Conservation (phyloP, 2,888 invertebrate genomes). For the Drosophila ezoana region DNA sequence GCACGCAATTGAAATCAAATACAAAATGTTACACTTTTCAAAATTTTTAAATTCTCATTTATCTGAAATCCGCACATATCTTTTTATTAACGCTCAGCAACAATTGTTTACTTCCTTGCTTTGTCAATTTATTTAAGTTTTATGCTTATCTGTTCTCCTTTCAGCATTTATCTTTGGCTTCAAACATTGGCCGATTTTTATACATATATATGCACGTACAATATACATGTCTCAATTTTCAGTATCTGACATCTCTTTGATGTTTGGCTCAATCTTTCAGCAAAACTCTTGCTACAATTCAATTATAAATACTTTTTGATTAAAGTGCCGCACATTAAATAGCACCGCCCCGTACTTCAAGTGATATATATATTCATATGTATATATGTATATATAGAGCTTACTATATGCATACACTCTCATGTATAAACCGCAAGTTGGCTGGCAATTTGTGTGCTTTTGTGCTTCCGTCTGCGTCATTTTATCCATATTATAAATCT, state of each 20-base stretch:
- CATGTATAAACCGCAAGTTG: slow-evolving; percentile 52
- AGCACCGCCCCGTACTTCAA: slow-evolving; percentile 60
- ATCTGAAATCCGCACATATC: slow-evolving; percentile 14
- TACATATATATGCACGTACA: slow-evolving; percentile 12
- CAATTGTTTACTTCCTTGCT: slow-evolving; percentile 51
- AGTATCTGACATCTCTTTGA: slow-evolving; percentile 60
- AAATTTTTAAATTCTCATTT: not conserved
- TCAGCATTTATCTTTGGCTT: slow-evolving; percentile 66
- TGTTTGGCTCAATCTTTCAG: slow-evolving; percentile 59
- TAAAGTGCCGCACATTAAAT: slow-evolving; percentile 64
- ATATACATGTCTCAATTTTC: slow-evolving; percentile 52
- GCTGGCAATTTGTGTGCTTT: slow-evolving; percentile 35
- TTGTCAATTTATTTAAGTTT: slow-evolving; percentile 16
- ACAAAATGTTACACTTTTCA: not conserved
- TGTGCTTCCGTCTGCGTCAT: slow-evolving; percentile 62
- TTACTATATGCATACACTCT: not conserved
- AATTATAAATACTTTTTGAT: slow-evolving; percentile 69
- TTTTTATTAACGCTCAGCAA: slow-evolving; percentile 12
- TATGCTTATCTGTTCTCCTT: slow-evolving; percentile 51
- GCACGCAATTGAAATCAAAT: too few relatives aligned
- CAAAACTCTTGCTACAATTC: slow-evolving; percentile 69
- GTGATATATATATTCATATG: slow-evolving; percentile 34
- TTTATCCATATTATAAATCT: slow-evolving; percentile 50
- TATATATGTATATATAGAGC: not conserved
- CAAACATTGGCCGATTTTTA: slow-evolving; percentile 38